A percentile compares a stretch with the other conserved stretches of the same genome.
phyloP scores from a whole-genome alignment of 2,888 invertebrate genomes.

The Leptopilina drosophilae region DNA sequence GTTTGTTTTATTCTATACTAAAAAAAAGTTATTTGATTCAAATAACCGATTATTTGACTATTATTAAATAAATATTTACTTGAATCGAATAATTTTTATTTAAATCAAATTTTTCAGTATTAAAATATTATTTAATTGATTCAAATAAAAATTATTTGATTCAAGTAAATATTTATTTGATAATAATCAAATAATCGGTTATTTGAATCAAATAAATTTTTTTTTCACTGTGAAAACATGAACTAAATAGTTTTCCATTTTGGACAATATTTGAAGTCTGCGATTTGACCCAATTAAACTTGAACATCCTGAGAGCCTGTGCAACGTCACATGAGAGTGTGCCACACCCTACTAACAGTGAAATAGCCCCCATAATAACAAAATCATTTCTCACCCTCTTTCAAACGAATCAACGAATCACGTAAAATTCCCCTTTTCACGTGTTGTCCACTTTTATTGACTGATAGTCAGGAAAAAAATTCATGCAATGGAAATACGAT shows the following conservation, averaged over 20 bases:
- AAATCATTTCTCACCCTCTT: conserved; percentile 50
- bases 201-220: too few species aligned
- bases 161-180: too few species aligned
- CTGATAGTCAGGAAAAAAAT: neutral
- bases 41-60: too few species aligned
- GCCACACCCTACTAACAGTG: conserved; percentile 53
- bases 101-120: too few species aligned
- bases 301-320: conserved; percentile 45
- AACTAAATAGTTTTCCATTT: neutral
- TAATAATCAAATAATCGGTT: too few species aligned
- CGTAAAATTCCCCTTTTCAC: conserved; percentile 49
- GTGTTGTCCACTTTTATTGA: conserved; percentile 48
- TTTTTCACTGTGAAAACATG: too few species aligned
- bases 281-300: conserved; percentile 62
- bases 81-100: too few species aligned
- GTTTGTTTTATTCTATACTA: too few species aligned
- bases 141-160: too few species aligned
- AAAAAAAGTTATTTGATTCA: too few species aligned
- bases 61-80: too few species aligned
- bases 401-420: conserved; percentile 40
- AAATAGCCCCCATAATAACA: conserved; percentile 55
- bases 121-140: too few species aligned
- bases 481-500: neutral
- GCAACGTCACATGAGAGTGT: conserved; percentile 52
- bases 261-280: conserved; percentile 39